Conservation (phyloP, 2,888 invertebrate genomes). For the Melieria picta region DNA sequence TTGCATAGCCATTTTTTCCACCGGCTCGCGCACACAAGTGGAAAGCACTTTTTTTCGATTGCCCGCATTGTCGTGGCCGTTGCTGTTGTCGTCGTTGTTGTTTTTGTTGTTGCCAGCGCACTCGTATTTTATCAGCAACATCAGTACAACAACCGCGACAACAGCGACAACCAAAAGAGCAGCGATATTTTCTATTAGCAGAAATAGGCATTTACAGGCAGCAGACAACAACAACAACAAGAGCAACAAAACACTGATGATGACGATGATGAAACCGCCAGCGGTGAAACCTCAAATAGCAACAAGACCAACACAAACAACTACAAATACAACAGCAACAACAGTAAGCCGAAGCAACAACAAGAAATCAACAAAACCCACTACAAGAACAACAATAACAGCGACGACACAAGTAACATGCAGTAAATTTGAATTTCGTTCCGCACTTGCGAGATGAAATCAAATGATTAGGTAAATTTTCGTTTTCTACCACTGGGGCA, state of each 20-base stretch:
- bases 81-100: slow-evolving; percentile 18
- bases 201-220: slow-evolving; percentile 49
- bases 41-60: slow-evolving; percentile 39
- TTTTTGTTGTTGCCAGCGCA: slow-evolving; percentile 23
- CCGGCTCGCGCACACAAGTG: slow-evolving; percentile 23
- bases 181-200: slow-evolving; percentile 55
- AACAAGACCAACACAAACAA: slow-evolving; percentile 11
- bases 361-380: slow-evolving; percentile 2
- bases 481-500: no score
- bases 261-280: slow-evolving; percentile 3
- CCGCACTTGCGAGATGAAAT: slow-evolving; percentile 36
- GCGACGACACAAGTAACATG: slow-evolving; percentile 25
- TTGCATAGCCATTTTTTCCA: slow-evolving; percentile 45
- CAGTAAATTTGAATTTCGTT: not conserved
- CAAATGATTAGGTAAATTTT: slow-evolving; percentile 27
- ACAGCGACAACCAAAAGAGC: slow-evolving; percentile 23
- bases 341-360: slow-evolving; percentile 10
- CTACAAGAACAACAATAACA: slow-evolving; percentile 23
- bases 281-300: not conserved
- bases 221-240: slow-evolving; percentile 36
- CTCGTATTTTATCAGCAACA: slow-evolving; percentile 44
- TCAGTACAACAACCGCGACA: slow-evolving; percentile 30
- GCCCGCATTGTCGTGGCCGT: slow-evolving; percentile 35
- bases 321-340: slow-evolving; percentile 36
- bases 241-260: slow-evolving; percentile 42